Evolutionary conservation across 2,888 invertebrate species (phyloP), one percentile per base, ranked within the genome.

Genomic region (Melieria crassipennis): DNA sequence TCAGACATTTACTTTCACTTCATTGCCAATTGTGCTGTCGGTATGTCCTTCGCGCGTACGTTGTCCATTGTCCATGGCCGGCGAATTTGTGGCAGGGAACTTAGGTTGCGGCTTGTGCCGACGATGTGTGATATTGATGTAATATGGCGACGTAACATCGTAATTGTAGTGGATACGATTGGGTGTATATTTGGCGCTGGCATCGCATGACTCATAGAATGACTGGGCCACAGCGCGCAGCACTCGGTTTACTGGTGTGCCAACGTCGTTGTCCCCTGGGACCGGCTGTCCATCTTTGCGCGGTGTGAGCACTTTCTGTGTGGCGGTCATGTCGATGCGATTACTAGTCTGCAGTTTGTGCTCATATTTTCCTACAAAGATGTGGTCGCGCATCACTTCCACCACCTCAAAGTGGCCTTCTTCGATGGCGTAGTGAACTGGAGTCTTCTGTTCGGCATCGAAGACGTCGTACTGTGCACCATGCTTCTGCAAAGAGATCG

Each of bases 371-470:
- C 86, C 80, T 10, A 81, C 79, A 46, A 88, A 88, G 48, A 85
- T 82, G 69, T 84, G 80, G 66, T 85, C 85, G 56, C 81, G 85
- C 81, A 86, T 87, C 79, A 83, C 86, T 81, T 85, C 87, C 78
- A 88, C 90, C 10, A 92, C 90, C 47, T 92, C 89, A 83, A 90
- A 90, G 78, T 92, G 91, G 57, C 90, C 89, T 77, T 93, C 91
- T 72, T 92, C 89, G 2, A 90, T 88, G 0, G 95, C 94, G 83
- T 94, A 94, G 82, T 93, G 90, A 75, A 93, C 90, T 0, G 94
- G 90, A 9, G 91, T 91, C 76, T 90, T 90, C 0, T 90, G 90
- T 65, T 93, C 93, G 65, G 90, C 86, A 84, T 96, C 96, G 50
- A 87, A 81, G 0, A 89, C 81, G 61, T 90, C 88, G 0, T 94